Base-by-base conservation (phyloP, 2,797 vertebrate species). In the Apogon hyalosoma region DNA sequence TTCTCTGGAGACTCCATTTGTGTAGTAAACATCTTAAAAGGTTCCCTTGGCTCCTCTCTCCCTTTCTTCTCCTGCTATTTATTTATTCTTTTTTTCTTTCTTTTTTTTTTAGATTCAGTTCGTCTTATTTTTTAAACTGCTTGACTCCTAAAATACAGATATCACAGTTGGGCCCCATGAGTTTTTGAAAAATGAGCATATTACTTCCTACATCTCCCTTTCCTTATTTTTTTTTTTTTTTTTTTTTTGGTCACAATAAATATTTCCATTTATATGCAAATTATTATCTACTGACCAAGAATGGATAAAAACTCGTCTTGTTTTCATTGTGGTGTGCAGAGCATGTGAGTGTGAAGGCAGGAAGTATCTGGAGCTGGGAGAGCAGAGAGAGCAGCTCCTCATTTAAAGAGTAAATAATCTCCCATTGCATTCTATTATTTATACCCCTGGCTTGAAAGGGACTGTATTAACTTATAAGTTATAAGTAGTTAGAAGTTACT, bases 181-280 rank as follows among this genome's bases (percentile, higher is more conserved):
- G 87, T 90, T 92, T 88, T 91, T 89, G 89, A 92, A 92, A 93
- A 93, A 93, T 89, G 88, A 93, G 88, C 91, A 90, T 85, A 91
- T 92, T 91, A 90, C 88, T 89, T 87, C 88, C 84, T 74, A 88
- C 89, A 91, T 91, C 88, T 90, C 72, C 81, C 80, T 83, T 90
- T 86, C 66, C 63, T 77, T 73, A 63, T 78, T 69, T 63, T 42
- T 46, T 33, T 69, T 41, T 58, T 63, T 79, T 88, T 82, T 89
- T 87, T 89, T n/a, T n/a, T n/a, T n/a, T n/a, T n/a, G n/a, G 87
- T 92, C 86, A 92, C 88, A 94, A 93, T 94, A 94, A 94, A 94
- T 92, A 94, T 94, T 94, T 91, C 92, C 92, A 94, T 95, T 94
- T 95, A 93, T 94, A 95, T 95, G 93, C 92, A 94, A 94, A 95